phyloP scores from a whole-genome alignment of 1,140 invertebrate genomes.

The Nilaparvata lugens region DNA sequence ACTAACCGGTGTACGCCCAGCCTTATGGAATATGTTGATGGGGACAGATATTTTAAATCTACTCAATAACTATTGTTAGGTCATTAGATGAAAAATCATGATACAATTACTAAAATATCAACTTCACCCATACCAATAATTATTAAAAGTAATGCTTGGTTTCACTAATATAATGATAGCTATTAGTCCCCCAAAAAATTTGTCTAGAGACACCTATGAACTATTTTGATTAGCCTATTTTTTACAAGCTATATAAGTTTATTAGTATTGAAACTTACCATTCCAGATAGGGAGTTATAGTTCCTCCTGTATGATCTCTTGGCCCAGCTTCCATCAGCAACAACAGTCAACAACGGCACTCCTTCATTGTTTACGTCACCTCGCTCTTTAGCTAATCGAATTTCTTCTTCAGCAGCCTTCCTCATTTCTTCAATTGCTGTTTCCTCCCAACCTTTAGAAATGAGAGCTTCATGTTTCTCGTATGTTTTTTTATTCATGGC shows the following conservation, averaged over 20 bases:
- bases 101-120: too few relatives aligned
- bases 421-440: constrained; percentile 26
- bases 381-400: constrained; percentile 24
- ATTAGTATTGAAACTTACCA: constrained; percentile 7
- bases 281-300: constrained; percentile 31
- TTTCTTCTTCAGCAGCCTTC: constrained; percentile 30
- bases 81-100: too few relatives aligned
- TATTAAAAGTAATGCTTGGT: too few relatives aligned
- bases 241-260: constrained; percentile 4
- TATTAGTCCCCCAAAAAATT: too few relatives aligned
- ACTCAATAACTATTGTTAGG: too few relatives aligned
- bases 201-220: too few relatives aligned
- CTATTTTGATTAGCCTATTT: too few relatives aligned
- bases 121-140: too few relatives aligned
- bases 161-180: too few relatives aligned
- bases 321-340: constrained; percentile 30
- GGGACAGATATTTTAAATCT: too few relatives aligned
- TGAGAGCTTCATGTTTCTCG: constrained; percentile 14
- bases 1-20: too few relatives aligned
- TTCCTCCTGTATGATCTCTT: constrained; percentile 32
- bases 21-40: too few relatives aligned
- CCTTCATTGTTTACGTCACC: constrained; percentile 31
- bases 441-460: constrained; percentile 19
- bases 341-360: constrained; percentile 31
- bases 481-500: constrained; percentile 26